Evolutionary conservation across 2,797 vertebrate species (phyloP).

Genomic region (Morus bassanus): DNA sequence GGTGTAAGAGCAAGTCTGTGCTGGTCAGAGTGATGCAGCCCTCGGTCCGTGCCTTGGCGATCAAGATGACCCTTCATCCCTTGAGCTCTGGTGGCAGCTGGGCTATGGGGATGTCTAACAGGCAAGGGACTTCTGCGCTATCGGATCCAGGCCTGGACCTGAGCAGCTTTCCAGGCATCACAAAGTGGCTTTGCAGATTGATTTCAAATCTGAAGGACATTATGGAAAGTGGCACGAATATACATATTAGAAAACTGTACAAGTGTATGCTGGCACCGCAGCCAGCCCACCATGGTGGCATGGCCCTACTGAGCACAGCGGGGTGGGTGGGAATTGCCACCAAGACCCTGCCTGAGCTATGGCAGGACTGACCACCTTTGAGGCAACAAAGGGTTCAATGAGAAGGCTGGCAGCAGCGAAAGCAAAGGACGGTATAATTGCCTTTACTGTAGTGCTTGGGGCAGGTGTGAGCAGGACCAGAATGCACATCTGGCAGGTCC

Average conservation of each 20-base stretch:
- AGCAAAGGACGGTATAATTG: accelerated
- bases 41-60: accelerated
- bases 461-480: accelerated
- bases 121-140: not conserved
- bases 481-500: accelerated
- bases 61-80: not conserved
- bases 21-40: not conserved
- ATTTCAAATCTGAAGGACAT: accelerated
- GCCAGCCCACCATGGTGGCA: not conserved
- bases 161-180: accelerated
- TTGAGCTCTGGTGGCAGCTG: not conserved
- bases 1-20: accelerated
- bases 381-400: not conserved
- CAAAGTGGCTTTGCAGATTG: not conserved
- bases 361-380: not conserved
- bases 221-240: not conserved
- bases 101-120: accelerated
- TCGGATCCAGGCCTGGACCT: accelerated
- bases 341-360: not conserved
- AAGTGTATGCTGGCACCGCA: not conserved
- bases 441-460: accelerated
- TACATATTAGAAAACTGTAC: accelerated
- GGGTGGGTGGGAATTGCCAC: not conserved
- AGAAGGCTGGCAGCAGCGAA: not conserved
- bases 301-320: accelerated